phyloP scores from a whole-genome alignment of 2,888 invertebrate species.

The Clostera curtula region DNA sequence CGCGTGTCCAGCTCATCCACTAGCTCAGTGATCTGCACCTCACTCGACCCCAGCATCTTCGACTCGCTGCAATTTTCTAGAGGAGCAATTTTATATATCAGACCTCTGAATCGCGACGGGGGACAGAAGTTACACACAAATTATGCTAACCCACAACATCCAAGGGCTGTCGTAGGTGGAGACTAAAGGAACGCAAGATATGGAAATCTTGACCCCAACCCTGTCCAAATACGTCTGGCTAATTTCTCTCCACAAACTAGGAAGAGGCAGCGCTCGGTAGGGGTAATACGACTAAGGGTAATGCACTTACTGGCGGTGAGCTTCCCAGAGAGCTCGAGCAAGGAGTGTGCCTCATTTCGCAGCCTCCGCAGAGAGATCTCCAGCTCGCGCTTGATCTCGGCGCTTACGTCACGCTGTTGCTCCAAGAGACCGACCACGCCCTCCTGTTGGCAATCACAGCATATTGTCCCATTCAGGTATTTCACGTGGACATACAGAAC shows the following conservation, averaged over 20 bases:
- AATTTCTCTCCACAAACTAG: too few relatives aligned
- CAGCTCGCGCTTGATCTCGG: slow-evolving; percentile 78
- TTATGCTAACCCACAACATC: too few relatives aligned
- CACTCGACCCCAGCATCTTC: slow-evolving; percentile 49
- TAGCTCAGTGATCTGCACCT: slow-evolving; percentile 49
- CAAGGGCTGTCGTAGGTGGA: too few relatives aligned
- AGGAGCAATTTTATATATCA: too few relatives aligned
- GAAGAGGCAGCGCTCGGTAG: too few relatives aligned
- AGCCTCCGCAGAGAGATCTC: slow-evolving; percentile 80
- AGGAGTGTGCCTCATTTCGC: slow-evolving; percentile 80
- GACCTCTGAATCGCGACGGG: too few relatives aligned
- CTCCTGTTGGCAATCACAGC: slow-evolving; percentile 30
- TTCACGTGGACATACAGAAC: too few relatives aligned
- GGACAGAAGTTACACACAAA: too few relatives aligned
- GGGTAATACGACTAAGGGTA: too few relatives aligned
- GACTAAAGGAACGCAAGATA: too few relatives aligned
- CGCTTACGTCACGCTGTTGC: slow-evolving; percentile 62
- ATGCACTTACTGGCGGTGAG: slow-evolving; percentile 40
- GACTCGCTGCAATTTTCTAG: slow-evolving; percentile 38
- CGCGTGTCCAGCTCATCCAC: slow-evolving; percentile 40
- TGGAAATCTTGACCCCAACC: too few relatives aligned
- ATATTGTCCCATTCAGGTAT: not conserved
- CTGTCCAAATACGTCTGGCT: too few relatives aligned
- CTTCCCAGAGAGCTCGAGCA: slow-evolving; percentile 76
- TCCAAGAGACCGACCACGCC: slow-evolving; percentile 73